A percentile compares a stretch with the other conserved stretches of the same genome.
Evolutionary conservation across 2,113 vertebrate genomes (phyloP).

Genomic region (Atlantisia rogersi): DNA sequence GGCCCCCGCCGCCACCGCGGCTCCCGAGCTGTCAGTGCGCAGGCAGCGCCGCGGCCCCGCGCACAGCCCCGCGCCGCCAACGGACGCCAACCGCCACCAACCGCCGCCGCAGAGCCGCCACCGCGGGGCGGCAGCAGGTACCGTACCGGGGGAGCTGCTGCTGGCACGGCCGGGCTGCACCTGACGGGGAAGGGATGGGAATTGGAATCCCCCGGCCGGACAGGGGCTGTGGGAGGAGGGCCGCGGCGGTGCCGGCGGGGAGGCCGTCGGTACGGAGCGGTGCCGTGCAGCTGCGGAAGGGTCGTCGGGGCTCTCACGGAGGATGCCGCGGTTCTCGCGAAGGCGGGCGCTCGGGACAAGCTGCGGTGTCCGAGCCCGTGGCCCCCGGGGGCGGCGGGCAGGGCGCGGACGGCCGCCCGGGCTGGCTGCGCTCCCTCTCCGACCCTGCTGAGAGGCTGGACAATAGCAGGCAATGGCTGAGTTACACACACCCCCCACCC

Average conservation of each 20-base stretch:
- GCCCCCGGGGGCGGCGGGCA: not conserved
- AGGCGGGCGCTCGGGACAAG: not conserved
- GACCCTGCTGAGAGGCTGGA: not conserved
- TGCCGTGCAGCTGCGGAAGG: not conserved
- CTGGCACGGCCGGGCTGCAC: not conserved
- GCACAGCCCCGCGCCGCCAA: not conserved
- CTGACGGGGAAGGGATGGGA: not conserved
- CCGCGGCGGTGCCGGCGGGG: not conserved
- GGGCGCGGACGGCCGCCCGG: not conserved
- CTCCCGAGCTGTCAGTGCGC: conserved; percentile 28
- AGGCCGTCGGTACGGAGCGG: not conserved
- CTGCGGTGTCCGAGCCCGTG: not conserved
- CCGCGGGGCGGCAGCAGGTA: conserved; percentile 38
- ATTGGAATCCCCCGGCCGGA: not conserved
- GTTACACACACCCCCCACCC: too few species aligned
- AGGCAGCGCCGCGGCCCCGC: not conserved
- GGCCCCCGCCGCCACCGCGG: not conserved
- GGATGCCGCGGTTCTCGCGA: not conserved
- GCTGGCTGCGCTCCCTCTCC: not conserved
- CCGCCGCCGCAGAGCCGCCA: not conserved
- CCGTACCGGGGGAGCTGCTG: not conserved
- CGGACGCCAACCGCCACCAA: not conserved
- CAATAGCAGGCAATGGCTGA: not conserved
- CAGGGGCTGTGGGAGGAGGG: not conserved
- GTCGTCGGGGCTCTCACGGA: not conserved